Evolutionary conservation across 23 tunicate species (phyloP), one percentile per base, ranked within the genome.

Genomic region (Trididemnum clinides): DNA sequence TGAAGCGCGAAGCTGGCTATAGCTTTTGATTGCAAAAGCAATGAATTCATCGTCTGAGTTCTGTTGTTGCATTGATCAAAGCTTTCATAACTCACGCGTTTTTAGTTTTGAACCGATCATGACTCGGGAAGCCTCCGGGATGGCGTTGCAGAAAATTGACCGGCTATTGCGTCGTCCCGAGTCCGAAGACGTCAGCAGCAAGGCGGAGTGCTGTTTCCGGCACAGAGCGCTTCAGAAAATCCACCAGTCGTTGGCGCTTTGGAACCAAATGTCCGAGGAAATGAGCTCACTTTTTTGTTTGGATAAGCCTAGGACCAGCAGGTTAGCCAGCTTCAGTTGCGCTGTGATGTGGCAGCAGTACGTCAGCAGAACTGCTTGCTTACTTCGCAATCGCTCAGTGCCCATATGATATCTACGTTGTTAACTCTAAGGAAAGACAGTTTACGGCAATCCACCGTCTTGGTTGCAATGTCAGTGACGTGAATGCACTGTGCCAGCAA

Each of bases 61-160:
- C n/a, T n/a, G n/a, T n/a, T n/a, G n/a, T n/a, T n/a, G n/a, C n/a
- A n/a, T n/a, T n/a, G n/a, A n/a, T n/a, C n/a, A n/a, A n/a, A n/a
- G n/a, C n/a, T n/a, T n/a, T n/a, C n/a, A n/a, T n/a, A 44, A 44
- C 10, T 44, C 12, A 4, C 21, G 27, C 69, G 21, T 70, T 30
- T 78, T 51, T 51, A 78, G 83, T 26, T 51, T 20, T 7, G 30
- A 32, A 6, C 36, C 65, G 4, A 39, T 78, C 23, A 32, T 66
- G 19, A 2, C 83, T 25, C n/a, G 83, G 5, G 66, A 30, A 26
- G 83, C 83, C 5, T 78, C 83, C 23, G 64, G 50, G 37, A 32
- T 50, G 22, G 83, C 83, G 5, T 5, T 51, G 15, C 65, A 78
- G 21, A 78, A 78, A 54, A 78, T 78, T 6, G 83, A 78, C 28